Percentiles rank a stretch among this genome's conserved stretches.
phyloP scores from a whole-genome alignment of 1,140 invertebrate genomes.

The Drosophila quadrilineata region DNA sequence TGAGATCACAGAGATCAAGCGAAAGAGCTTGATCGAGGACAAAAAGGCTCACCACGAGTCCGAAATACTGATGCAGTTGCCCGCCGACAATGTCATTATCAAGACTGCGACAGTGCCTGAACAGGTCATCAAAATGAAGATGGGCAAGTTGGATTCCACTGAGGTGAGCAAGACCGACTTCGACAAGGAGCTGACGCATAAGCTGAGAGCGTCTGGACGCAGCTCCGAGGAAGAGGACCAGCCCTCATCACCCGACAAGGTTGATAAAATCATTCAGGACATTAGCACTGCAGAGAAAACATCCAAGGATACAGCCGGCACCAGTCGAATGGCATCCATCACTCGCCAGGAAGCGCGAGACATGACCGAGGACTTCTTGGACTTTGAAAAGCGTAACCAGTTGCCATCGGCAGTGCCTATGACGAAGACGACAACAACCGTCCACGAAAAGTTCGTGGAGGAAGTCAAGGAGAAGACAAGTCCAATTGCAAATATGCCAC shows the following conservation, averaged over 20 bases:
- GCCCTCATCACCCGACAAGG: constrained; percentile 32
- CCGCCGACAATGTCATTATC: constrained; percentile 79
- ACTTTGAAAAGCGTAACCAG: constrained; percentile 70
- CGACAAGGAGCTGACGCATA: constrained; percentile 78
- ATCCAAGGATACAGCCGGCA: constrained; percentile 43
- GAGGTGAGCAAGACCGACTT: constrained; percentile 80
- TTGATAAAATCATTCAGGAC: constrained; percentile 72
- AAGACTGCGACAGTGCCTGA: constrained; percentile 74
- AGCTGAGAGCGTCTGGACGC: constrained; percentile 72
- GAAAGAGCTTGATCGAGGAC: constrained; percentile 84
- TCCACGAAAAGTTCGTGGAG: constrained; percentile 71
- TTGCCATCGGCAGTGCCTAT: constrained; percentile 40
- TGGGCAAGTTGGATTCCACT: constrained; percentile 71
- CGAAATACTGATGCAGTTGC: constrained; percentile 81
- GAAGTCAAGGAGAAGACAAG: constrained; percentile 71
- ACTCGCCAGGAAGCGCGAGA: constrained; percentile 67
- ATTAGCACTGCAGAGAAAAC: constrained; percentile 67
- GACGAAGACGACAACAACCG: constrained; percentile 35
- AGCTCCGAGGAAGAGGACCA: constrained; percentile 74
- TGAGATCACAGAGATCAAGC: constrained; percentile 87
- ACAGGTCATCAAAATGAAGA: constrained; percentile 81
- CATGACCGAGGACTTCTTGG: constrained; percentile 73
- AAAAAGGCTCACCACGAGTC: constrained; percentile 84
- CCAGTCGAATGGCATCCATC: constrained; percentile 50
- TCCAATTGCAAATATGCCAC: constrained; percentile 44